A percentile compares a stretch with the other conserved stretches of the same genome.
Conservation (phyloP, 2,113 vertebrate genomes). For the Thermophis baileyi region DNA sequence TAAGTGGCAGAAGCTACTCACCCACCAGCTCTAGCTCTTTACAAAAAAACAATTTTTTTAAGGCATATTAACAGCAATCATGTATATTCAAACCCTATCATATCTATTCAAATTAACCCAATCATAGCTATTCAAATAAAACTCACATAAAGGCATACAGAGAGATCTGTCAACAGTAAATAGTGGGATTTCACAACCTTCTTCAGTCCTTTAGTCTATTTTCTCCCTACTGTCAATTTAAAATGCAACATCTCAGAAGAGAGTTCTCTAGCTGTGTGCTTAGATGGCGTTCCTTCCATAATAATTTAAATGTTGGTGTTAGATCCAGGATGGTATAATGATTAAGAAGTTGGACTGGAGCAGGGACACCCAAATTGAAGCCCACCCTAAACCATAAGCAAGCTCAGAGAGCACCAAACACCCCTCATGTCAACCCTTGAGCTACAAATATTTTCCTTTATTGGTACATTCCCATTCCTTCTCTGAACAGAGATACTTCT, state of each 20-base stretch:
- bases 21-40: background rate
- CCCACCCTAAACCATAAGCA: background rate
- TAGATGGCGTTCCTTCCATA: background rate
- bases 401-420: background rate
- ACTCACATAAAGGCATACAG: background rate
- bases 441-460: background rate
- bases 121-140: background rate
- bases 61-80: background rate
- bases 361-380: background rate
- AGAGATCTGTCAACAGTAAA: background rate
- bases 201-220: background rate
- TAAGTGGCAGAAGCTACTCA: background rate
- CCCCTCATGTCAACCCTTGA: background rate
- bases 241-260: background rate
- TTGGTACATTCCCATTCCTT: background rate
- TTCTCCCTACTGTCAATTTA: background rate
- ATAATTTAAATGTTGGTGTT: background rate
- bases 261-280: background rate
- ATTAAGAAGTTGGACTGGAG: background rate
- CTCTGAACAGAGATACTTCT: background rate
- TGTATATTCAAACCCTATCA: background rate
- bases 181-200: background rate
- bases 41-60: background rate
- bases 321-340: background rate
- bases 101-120: background rate